These are phyloP conservation scores for Tylochromis polylepis DNA, from an alignment of 2,113 vertebrate genomes.

Conservation along the genomic window DNA sequence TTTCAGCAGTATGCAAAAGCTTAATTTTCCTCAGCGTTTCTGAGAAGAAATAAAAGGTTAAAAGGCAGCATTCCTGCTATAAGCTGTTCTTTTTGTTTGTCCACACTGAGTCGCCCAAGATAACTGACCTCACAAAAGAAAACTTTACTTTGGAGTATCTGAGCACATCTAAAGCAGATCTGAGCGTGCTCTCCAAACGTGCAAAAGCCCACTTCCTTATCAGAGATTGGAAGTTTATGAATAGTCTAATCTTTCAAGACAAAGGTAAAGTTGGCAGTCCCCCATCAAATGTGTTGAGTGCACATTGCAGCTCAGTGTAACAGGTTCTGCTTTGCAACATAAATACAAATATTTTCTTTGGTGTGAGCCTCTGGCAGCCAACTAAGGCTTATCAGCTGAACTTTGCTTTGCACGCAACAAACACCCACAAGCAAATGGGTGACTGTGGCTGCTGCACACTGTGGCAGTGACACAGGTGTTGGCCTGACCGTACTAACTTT, in stretches of 20 bases:
- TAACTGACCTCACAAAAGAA: background rate
- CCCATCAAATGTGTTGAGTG: background rate
- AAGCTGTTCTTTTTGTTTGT: background rate
- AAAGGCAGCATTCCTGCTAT: rapidly evolving
- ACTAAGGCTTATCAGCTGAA: constrained; percentile 17
- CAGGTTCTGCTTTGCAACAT: background rate
- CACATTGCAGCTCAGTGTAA: background rate
- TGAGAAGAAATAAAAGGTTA: background rate
- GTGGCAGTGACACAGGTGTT: background rate
- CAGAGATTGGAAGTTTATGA: background rate
- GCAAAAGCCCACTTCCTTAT: background rate
- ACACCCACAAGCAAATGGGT: background rate
- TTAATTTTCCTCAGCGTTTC: background rate
- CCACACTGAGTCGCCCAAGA: background rate
- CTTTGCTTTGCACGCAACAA: constrained; percentile 16
- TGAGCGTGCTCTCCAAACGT: background rate
- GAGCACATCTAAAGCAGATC: background rate
- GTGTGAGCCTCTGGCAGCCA: background rate
- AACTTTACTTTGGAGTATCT: background rate
- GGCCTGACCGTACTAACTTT: background rate
- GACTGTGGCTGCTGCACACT: background rate
- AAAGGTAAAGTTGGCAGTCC: background rate
- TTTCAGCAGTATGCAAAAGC: background rate
- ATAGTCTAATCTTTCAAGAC: background rate
- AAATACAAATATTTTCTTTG: background rate